Conservation (phyloP, 2,113 vertebrate species). For the Podarcis raffonei region DNA sequence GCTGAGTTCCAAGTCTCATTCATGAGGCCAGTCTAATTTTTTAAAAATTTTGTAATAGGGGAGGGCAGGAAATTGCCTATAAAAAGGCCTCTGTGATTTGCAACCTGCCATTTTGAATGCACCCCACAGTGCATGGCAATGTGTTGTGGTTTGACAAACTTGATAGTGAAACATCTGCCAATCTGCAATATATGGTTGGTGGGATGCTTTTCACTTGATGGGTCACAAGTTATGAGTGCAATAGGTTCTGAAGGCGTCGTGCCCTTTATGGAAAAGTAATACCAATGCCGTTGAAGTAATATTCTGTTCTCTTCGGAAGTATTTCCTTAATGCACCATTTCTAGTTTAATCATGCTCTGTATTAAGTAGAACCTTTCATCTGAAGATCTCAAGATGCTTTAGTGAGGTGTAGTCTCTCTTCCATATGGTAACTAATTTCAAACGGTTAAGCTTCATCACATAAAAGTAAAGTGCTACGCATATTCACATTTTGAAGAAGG, state of each 20-base stretch:
- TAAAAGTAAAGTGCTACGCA: background rate
- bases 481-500: slow-evolving; percentile 25
- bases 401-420: background rate
- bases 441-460: slow-evolving; percentile 1
- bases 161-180: background rate
- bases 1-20: too few relatives aligned
- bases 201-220: background rate
- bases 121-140: background rate
- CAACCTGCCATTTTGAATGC: background rate
- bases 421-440: background rate
- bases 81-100: background rate
- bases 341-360: background rate
- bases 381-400: background rate
- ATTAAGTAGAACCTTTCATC: slow-evolving; percentile 3
- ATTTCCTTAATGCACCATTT: background rate
- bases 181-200: background rate
- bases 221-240: background rate
- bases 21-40: too few relatives aligned
- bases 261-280: background rate
- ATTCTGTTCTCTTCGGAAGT: background rate
- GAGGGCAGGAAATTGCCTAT: background rate
- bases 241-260: background rate
- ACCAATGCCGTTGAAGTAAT: background rate
- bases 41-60: background rate
- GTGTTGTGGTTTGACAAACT: background rate